A percentile compares a stretch with the other conserved stretches of the same genome.
phyloP scores from a whole-genome alignment of 2,797 vertebrate species.

The Antennarius maculatus region DNA sequence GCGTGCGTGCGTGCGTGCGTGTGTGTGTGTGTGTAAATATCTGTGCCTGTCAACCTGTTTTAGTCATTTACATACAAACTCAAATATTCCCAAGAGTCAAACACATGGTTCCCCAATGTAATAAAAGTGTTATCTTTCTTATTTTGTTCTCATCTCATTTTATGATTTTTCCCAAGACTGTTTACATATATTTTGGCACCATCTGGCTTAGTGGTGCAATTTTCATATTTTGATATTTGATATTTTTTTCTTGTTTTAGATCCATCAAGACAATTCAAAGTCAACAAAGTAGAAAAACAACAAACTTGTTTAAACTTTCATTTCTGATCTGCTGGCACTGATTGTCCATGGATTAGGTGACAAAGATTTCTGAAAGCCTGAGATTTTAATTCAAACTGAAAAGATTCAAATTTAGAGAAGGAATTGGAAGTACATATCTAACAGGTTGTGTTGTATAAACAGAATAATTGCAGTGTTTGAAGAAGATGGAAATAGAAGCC shows the following conservation, averaged over 20 bases:
- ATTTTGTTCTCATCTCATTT: neutral
- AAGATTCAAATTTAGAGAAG: slow-evolving; percentile 21
- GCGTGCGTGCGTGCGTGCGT: no score
- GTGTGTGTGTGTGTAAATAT: neutral
- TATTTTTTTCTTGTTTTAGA: slow-evolving; percentile 27
- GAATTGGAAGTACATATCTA: slow-evolving; percentile 4
- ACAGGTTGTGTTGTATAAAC: neutral
- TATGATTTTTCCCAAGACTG: slow-evolving; percentile 1
- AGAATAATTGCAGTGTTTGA: neutral
- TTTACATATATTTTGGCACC: neutral
- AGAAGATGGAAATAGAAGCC: neutral
- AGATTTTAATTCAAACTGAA: slow-evolving; percentile 35
- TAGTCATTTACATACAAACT: neutral
- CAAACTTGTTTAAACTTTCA: slow-evolving; percentile 36
- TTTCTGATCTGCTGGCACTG: slow-evolving; percentile 37
- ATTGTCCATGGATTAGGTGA: slow-evolving; percentile 53
- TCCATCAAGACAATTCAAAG: slow-evolving; percentile 43
- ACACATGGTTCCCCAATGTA: neutral
- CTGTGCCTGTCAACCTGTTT: neutral
- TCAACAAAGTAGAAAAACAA: slow-evolving; percentile 39
- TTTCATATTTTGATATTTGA: slow-evolving; percentile 25
- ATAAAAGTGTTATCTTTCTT: neutral
- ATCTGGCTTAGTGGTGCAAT: neutral
- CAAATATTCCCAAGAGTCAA: neutral
- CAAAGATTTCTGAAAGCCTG: slow-evolving; percentile 27